Evolutionary conservation across 2,888 invertebrate genomes (phyloP).

Genomic region (Hyposoter dolosus): DNA sequence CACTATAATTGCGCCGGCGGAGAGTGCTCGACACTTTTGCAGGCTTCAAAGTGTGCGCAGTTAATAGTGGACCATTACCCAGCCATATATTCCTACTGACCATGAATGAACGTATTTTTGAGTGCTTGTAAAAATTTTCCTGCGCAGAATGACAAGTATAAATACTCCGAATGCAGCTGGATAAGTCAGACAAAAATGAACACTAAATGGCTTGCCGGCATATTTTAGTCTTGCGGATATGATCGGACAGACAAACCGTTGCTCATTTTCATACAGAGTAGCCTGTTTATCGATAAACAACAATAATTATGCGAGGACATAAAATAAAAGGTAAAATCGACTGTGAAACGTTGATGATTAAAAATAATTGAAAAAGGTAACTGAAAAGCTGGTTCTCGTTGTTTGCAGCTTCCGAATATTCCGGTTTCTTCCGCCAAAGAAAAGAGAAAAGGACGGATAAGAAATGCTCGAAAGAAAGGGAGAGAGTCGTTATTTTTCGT

Average conservation of each 20-base stretch:
- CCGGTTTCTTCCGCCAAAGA: constrained; percentile 63
- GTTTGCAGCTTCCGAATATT: constrained; percentile 36
- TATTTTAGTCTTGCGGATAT: neutral
- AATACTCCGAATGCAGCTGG: neutral
- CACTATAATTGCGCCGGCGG: constrained; percentile 39
- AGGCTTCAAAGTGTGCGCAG: neutral
- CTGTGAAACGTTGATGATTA: neutral
- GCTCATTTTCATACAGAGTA: neutral
- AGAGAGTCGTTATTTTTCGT: constrained; percentile 56
- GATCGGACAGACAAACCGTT: neutral
- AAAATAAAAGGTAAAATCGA: neutral
- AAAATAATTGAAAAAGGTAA: constrained; percentile 17
- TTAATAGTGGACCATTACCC: constrained; percentile 6
- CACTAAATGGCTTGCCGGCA: neutral
- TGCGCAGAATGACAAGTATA: neutral
- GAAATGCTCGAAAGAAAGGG: constrained; percentile 28
- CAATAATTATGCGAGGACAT: constrained; percentile 3
- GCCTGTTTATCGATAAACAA: constrained; percentile 2
- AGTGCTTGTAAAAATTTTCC: neutral
- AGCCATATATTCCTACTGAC: neutral
- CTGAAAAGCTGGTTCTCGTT: constrained; percentile 6
- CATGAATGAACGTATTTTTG: constrained; percentile 20
- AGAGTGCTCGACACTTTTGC: constrained; percentile 29
- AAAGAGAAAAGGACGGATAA: constrained; percentile 16
- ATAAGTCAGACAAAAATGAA: neutral